Evolutionary conservation across 2,113 vertebrate genomes (phyloP).

Genomic region (Cervus canadensis): DNA sequence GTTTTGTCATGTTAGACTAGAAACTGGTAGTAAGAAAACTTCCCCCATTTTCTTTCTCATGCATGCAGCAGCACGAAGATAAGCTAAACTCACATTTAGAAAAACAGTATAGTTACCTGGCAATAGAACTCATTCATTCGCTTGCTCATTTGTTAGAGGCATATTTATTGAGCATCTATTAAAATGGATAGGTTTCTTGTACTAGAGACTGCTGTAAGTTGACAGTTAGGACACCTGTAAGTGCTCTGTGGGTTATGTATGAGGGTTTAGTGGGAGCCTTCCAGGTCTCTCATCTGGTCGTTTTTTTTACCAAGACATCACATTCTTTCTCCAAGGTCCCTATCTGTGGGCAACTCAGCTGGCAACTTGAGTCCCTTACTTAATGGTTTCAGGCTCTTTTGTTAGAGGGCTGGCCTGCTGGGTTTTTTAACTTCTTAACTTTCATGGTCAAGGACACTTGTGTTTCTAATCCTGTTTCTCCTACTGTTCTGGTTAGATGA

Average conservation of each 20-base stretch:
- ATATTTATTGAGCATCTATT: neutral
- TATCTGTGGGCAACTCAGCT: neutral
- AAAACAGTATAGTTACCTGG: neutral
- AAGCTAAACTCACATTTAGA: neutral
- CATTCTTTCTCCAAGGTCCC: neutral
- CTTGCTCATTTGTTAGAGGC: neutral
- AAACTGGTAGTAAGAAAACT: neutral
- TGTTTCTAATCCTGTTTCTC: neutral
- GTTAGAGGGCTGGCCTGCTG: neutral
- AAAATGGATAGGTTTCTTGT: neutral
- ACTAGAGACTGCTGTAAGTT: neutral
- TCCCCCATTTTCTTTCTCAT: neutral
- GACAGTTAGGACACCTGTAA: neutral
- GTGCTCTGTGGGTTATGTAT: neutral
- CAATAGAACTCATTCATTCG: neutral
- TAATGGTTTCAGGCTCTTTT: neutral
- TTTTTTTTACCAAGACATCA: neutral
- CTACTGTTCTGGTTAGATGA: neutral
- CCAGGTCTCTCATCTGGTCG: neutral
- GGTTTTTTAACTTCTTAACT: neutral
- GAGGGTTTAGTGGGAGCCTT: neutral
- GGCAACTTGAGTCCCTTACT: neutral
- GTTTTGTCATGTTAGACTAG: neutral
- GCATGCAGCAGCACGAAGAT: neutral
- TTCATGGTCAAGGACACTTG: neutral